Evolutionary conservation across 2,113 vertebrate species (phyloP).

Genomic region (Coreoperca whiteheadi): DNA sequence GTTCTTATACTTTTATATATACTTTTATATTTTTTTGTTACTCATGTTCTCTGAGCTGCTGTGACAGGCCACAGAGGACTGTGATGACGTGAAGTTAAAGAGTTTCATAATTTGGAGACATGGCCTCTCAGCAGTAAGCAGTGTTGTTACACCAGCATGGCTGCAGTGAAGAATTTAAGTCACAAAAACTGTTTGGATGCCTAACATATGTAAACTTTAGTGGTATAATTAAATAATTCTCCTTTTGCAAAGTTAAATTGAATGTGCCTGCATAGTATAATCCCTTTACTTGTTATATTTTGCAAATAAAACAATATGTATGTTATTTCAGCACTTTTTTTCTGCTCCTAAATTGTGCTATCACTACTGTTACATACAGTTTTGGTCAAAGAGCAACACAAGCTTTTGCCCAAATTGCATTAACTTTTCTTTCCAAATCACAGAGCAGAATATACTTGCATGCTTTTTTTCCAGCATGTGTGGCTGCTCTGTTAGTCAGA

Average conservation of each 20-base stretch:
- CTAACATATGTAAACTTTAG: background rate
- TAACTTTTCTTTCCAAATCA: background rate
- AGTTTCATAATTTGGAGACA: conserved; percentile 52
- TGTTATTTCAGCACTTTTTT: background rate
- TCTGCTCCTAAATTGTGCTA: no score
- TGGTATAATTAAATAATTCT: background rate
- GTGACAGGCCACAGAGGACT: conserved; percentile 58
- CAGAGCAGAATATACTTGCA: background rate
- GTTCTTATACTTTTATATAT: conserved; percentile 38
- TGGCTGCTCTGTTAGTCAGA: background rate
- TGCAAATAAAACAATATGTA: background rate
- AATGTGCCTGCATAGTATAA: background rate
- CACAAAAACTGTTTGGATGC: background rate
- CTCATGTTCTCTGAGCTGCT: conserved; percentile 31
- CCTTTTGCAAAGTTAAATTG: background rate
- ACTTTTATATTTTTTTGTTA: conserved; percentile 21
- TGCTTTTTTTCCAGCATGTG: background rate
- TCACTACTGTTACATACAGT: no score
- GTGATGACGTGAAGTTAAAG: conserved; percentile 53
- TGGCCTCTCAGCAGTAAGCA: conserved; percentile 19
- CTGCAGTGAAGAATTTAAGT: conserved; percentile 10
- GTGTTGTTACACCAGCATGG: background rate
- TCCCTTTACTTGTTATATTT: background rate
- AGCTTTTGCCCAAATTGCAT: no score
- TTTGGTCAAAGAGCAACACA: no score